phyloP scores from a whole-genome alignment of 2,888 invertebrate genomes.

The Clunio marinus region DNA sequence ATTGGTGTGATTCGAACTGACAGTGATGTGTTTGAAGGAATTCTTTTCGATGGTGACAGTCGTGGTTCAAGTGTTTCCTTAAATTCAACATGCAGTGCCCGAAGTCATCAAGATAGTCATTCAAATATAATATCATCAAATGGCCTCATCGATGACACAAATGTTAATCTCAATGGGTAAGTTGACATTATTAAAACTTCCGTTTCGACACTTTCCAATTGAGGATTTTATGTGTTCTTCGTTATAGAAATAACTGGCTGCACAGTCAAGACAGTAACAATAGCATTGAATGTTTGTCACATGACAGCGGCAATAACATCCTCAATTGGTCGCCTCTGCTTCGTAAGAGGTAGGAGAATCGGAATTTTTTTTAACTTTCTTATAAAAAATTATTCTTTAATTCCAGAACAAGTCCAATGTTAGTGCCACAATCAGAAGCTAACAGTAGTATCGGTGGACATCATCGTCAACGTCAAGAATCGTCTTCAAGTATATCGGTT shows the following conservation, averaged over 20 bases:
- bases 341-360: constrained; percentile 40
- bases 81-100: constrained; percentile 57
- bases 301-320: constrained; percentile 41
- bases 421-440: constrained; percentile 56
- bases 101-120: constrained; percentile 54
- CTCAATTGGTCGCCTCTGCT: constrained; percentile 48
- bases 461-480: constrained; percentile 57
- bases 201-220: background rate
- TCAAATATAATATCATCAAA: constrained; percentile 43
- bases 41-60: constrained; percentile 53
- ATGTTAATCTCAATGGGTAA: constrained; percentile 45
- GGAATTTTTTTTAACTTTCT: background rate
- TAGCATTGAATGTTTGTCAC: constrained; percentile 23
- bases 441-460: constrained; percentile 42
- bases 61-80: constrained; percentile 58
- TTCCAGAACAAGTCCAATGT: constrained; percentile 59
- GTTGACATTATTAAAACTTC: constrained; percentile 24
- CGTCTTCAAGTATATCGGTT: constrained; percentile 55
- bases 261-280: constrained; percentile 18
- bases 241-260: constrained; percentile 18
- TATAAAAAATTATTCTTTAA: constrained; percentile 41
- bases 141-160: constrained; percentile 42
- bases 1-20: constrained; percentile 52
- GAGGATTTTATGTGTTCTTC: background rate
- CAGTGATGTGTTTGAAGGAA: constrained; percentile 55